Conservation (phyloP, 1,140 invertebrate species). For the Heliconius hewitsoni region DNA sequence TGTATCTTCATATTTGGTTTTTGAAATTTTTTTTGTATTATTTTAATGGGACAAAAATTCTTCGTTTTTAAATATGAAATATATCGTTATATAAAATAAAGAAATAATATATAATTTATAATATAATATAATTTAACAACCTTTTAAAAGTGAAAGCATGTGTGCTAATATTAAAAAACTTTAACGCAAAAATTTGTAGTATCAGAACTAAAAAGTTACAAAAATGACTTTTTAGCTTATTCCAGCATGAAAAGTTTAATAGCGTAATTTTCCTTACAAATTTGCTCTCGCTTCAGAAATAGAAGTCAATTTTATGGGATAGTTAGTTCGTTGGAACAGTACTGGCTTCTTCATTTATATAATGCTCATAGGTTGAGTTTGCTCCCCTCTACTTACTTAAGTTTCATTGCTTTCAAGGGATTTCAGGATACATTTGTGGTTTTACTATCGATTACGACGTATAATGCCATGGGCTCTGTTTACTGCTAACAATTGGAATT, state of each 20-base stretch:
- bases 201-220: constrained; percentile 28
- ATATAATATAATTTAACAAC: neutral
- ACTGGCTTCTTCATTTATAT: constrained; percentile 35
- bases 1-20: neutral
- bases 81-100: too few relatives aligned
- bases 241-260: constrained; percentile 38
- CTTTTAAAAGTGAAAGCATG: constrained; percentile 1
- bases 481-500: constrained; percentile 22
- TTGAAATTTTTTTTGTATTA: neutral
- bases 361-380: constrained; percentile 27
- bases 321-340: constrained; percentile 31
- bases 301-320: constrained; percentile 39
- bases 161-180: neutral
- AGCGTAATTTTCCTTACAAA: constrained; percentile 39
- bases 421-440: constrained; percentile 35
- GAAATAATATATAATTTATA: neutral
- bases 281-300: constrained; percentile 34
- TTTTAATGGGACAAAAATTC: neutral
- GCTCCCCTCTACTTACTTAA: constrained; percentile 31
- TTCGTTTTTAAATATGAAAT: neutral
- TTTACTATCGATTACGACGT: constrained; percentile 35
- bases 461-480: constrained; percentile 23
- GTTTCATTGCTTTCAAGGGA: constrained; percentile 39
- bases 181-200: constrained; percentile 15
- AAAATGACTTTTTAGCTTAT: constrained; percentile 28